phyloP scores from a whole-genome alignment of 2,888 invertebrate species.

The Melitaea athalia region DNA sequence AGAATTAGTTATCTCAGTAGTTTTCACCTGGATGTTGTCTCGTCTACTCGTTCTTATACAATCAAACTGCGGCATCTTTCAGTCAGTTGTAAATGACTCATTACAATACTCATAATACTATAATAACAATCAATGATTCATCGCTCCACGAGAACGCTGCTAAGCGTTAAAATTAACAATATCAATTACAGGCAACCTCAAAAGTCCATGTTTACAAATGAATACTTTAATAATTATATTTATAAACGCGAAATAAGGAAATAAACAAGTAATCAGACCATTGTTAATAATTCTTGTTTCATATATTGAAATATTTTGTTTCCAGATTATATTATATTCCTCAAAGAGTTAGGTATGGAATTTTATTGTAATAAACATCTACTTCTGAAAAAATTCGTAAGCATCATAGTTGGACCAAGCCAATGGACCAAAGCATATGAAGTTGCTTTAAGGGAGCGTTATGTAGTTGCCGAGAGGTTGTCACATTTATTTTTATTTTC shows the following conservation, averaged over 20 bases:
- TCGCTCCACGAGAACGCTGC: conserved; percentile 26
- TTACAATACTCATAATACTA: conserved; percentile 23
- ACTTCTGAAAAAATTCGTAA: no score
- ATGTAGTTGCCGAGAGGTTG: neutral
- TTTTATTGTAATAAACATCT: neutral
- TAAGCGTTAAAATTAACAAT: conserved; percentile 22
- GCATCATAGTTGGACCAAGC: no score
- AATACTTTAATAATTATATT: neutral
- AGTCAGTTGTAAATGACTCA: conserved; percentile 33
- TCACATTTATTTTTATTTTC: neutral
- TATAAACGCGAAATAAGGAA: neutral
- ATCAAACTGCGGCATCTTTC: conserved; percentile 11
- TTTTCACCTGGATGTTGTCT: conserved; percentile 4
- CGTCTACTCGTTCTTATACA: neutral
- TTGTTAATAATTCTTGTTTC: neutral
- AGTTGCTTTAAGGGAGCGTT: no score
- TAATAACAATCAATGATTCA: conserved; percentile 31
- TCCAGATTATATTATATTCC: no score
- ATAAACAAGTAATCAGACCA: neutral
- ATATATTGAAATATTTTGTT: neutral
- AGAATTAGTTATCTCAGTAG: neutral
- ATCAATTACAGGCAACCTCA: neutral
- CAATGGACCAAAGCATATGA: no score
- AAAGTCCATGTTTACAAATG: conserved; percentile 3
- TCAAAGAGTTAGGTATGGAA: neutral